Evolutionary conservation across 1,140 invertebrate genomes (phyloP).

Genomic region (Drosophila tropicalis): DNA sequence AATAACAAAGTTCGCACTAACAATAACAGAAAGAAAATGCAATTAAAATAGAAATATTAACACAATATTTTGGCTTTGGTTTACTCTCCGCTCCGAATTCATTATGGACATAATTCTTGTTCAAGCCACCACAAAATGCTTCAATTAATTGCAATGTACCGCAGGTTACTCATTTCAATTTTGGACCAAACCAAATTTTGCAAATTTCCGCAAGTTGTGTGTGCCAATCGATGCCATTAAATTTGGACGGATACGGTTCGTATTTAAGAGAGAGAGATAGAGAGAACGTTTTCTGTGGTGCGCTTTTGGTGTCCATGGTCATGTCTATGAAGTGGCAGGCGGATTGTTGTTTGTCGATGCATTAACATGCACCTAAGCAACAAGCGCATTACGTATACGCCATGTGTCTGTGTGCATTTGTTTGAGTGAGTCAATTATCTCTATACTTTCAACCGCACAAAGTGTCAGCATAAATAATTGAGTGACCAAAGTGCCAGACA

Average conservation of each 20-base stretch:
- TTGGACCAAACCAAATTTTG: conserved; percentile 59
- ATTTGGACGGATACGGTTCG: conserved; percentile 29
- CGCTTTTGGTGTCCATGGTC: conserved; percentile 60
- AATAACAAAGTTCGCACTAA: not conserved
- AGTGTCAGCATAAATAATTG: conserved; percentile 77
- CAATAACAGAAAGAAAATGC: conserved; percentile 22
- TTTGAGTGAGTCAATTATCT: conserved; percentile 58
- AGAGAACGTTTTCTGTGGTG: conserved; percentile 22
- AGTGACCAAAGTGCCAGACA: conserved; percentile 60
- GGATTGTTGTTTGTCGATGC: conserved; percentile 66
- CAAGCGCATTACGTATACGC: conserved; percentile 64
- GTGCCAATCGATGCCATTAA: conserved; percentile 66
- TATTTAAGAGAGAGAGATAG: conserved; percentile 1
- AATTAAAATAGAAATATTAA: conserved; percentile 43
- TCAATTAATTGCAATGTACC: conserved; percentile 64
- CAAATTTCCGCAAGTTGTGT: conserved; percentile 50
- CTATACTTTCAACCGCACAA: conserved; percentile 55
- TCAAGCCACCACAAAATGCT: not conserved
- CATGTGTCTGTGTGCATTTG: conserved; percentile 38
- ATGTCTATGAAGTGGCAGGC: conserved; percentile 37
- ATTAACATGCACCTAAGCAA: conserved; percentile 59
- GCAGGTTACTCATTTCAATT: conserved; percentile 45
- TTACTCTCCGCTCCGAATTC: not conserved
- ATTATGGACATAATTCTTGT: no score
- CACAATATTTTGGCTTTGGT: conserved; percentile 36